These are phyloP conservation scores for Cantharis flavilabris DNA, from an alignment of 2,888 invertebrate species.

Conservation along the genomic window DNA sequence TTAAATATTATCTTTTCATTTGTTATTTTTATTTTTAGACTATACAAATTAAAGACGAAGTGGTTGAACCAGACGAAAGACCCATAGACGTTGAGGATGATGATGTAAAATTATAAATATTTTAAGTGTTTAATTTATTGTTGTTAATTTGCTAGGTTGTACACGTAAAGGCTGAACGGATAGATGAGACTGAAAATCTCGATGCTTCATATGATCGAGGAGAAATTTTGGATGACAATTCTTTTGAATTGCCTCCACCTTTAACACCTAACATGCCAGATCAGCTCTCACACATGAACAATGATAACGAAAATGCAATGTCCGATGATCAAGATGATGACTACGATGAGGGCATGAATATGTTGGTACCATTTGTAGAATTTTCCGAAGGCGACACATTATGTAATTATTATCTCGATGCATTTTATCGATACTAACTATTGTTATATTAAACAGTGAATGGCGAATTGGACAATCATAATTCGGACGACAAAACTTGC, in stretches of 20 bases:
- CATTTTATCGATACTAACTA: not conserved
- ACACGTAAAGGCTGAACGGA: conserved; percentile 46
- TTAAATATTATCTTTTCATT: not conserved
- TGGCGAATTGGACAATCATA: not conserved
- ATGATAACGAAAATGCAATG: not conserved
- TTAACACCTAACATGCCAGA: conserved; percentile 37
- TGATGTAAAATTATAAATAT: not conserved
- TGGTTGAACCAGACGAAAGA: conserved; percentile 6
- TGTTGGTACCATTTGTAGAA: not conserved
- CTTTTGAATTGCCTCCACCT: conserved; percentile 43
- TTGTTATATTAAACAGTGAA: not conserved
- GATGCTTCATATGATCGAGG: conserved; percentile 24
- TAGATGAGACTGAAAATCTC: conserved; percentile 18
- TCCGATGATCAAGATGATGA: not conserved
- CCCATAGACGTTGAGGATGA: conserved; percentile 6
- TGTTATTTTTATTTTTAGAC: conserved; percentile 35
- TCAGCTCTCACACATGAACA: not conserved
- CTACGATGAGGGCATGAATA: not conserved
- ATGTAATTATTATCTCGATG: not conserved
- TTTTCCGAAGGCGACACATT: not conserved
- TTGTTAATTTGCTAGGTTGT: conserved; percentile 37
- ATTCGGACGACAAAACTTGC: conserved; percentile 30
- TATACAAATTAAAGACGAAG: conserved; percentile 49
- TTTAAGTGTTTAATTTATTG: not conserved
- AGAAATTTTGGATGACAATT: conserved; percentile 42